Percentiles rank a stretch among this genome's conserved stretches.
Evolutionary conservation across 2,797 vertebrate species (phyloP).

Genomic region (Pelobates cultripes): DNA sequence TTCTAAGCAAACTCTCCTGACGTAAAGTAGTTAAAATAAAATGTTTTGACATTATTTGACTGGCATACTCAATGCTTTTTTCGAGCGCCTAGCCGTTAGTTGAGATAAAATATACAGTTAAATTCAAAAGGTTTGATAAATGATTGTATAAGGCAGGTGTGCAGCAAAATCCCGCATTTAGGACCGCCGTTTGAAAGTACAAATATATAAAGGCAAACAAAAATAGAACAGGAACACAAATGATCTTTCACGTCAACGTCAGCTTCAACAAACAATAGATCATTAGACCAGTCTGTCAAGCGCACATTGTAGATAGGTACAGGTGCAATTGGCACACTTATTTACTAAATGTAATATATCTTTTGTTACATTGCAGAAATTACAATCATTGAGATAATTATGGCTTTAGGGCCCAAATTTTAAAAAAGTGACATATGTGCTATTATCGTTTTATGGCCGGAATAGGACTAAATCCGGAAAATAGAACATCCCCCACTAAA

Average conservation of each 20-base stretch:
- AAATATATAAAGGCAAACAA: conserved; percentile 1
- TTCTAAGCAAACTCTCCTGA: background rate
- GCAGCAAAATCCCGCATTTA: background rate
- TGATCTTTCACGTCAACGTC: background rate
- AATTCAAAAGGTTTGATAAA: background rate
- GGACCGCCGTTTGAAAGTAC: background rate
- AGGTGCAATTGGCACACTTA: conserved; percentile 23
- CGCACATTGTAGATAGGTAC: background rate
- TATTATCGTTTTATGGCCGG: background rate
- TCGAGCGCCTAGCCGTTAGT: background rate
- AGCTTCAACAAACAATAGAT: conserved; percentile 1
- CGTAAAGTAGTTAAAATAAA: too few relatives aligned
- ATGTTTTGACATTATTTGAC: too few relatives aligned
- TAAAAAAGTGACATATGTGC: background rate
- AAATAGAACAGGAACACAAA: background rate
- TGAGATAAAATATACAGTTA: background rate
- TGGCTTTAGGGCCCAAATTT: background rate
- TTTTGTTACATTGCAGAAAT: background rate
- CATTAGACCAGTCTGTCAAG: background rate
- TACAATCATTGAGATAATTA: background rate
- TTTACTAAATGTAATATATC: background rate
- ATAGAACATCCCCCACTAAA: too few relatives aligned
- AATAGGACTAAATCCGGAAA: too few relatives aligned
- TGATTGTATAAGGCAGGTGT: background rate
- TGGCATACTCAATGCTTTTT: background rate